Evolutionary conservation across 2,113 vertebrate species (phyloP).

Genomic region (Himantopus leucocephalus): DNA sequence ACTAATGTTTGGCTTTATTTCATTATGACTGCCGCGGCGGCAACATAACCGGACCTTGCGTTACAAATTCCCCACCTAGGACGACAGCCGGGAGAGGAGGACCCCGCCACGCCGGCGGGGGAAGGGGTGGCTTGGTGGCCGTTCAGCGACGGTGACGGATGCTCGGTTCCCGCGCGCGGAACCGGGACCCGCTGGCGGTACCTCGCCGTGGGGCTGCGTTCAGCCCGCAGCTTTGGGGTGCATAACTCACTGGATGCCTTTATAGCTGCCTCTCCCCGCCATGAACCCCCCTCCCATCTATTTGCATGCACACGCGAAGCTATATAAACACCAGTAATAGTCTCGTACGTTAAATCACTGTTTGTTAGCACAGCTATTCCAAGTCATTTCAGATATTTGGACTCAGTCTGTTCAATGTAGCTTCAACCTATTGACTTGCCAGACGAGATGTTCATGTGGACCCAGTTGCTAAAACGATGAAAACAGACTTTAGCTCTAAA

Average conservation of each 20-base stretch:
- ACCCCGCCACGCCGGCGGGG: background rate
- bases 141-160: background rate
- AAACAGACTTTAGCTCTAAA: constrained; percentile 16
- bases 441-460: constrained; percentile 6
- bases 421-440: constrained; percentile 7
- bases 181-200: background rate
- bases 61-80: background rate
- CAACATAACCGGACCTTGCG: background rate
- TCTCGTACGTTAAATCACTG: background rate
- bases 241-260: background rate
- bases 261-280: background rate
- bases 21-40: background rate
- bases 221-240: background rate
- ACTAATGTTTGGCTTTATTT: background rate
- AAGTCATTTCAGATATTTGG: background rate
- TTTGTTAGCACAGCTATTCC: background rate
- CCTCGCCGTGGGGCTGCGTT: background rate
- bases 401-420: background rate
- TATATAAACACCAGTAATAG: background rate
- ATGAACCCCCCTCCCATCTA: background rate
- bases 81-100: background rate
- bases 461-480: background rate
- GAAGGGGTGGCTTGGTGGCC: background rate
- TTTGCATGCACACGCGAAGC: background rate
- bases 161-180: background rate